These are phyloP conservation scores for Onychomys leucogaster DNA, from an alignment of 2,797 vertebrate genomes.

Conservation along the genomic window DNA sequence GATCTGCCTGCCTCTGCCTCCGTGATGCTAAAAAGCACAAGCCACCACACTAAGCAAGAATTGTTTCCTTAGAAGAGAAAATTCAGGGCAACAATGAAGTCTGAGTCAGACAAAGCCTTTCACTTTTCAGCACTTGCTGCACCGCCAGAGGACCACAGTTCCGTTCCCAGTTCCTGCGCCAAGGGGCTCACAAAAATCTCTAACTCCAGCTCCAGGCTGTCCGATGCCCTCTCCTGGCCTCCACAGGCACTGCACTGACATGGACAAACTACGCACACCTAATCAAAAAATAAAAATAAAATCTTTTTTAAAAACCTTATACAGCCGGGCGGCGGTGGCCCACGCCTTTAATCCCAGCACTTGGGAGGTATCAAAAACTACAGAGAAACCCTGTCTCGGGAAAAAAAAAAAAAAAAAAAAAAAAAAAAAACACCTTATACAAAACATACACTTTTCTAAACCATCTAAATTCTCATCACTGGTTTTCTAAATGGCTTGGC, in stretches of 20 bases:
- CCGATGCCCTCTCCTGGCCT: neutral
- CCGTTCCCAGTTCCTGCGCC: neutral
- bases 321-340: too few relatives aligned
- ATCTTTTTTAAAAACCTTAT: neutral
- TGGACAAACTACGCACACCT: neutral
- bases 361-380: too few relatives aligned
- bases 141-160: neutral
- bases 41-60: neutral
- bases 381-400: too few relatives aligned
- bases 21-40: neutral
- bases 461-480: constrained; percentile 64
- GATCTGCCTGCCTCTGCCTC: neutral
- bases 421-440: neutral
- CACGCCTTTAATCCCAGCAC: too few relatives aligned
- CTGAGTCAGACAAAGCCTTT: constrained; percentile 40
- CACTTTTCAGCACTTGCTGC: neutral
- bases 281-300: neutral
- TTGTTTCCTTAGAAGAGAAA: neutral
- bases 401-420: neutral
- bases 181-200: too few relatives aligned
- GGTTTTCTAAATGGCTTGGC: constrained; percentile 77
- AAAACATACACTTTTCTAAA: constrained; percentile 62
- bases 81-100: constrained; percentile 37
- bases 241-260: neutral
- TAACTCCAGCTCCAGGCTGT: neutral